These are phyloP conservation scores for Lumbricus terrestris DNA, from an alignment of 2,888 invertebrate genomes.

Conservation along the genomic window DNA sequence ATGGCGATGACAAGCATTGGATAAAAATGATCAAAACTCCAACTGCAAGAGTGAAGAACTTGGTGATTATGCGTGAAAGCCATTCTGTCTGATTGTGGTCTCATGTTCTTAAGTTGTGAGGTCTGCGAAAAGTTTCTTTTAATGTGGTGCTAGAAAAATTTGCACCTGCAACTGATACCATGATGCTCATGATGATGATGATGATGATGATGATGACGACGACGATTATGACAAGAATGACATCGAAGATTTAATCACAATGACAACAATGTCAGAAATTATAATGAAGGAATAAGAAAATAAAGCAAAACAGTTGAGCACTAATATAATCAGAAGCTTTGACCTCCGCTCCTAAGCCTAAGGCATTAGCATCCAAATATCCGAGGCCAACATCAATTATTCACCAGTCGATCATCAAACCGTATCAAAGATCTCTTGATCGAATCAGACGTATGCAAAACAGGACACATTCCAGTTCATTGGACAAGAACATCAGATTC, in stretches of 20 bases:
- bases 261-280: background rate
- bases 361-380: background rate
- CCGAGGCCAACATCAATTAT: background rate
- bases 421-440: background rate
- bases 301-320: background rate
- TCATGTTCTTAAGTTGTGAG: too few relatives aligned
- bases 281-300: background rate
- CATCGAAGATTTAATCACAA: conserved; percentile 8
- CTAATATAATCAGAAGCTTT: background rate
- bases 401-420: background rate
- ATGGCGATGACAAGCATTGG: too few relatives aligned
- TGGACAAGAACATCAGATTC: background rate
- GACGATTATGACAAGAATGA: too few relatives aligned
- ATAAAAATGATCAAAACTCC: too few relatives aligned
- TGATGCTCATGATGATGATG: background rate
- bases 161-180: background rate
- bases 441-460: background rate
- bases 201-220: too few relatives aligned
- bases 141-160: too few relatives aligned
- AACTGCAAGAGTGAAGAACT: too few relatives aligned
- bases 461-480: conserved; percentile 3
- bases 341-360: background rate
- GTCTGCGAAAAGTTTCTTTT: too few relatives aligned
- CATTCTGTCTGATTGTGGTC: too few relatives aligned
- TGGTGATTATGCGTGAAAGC: too few relatives aligned